Evolutionary conservation across 2,113 vertebrate genomes (phyloP).

Genomic region (Carollia perspicillata): DNA sequence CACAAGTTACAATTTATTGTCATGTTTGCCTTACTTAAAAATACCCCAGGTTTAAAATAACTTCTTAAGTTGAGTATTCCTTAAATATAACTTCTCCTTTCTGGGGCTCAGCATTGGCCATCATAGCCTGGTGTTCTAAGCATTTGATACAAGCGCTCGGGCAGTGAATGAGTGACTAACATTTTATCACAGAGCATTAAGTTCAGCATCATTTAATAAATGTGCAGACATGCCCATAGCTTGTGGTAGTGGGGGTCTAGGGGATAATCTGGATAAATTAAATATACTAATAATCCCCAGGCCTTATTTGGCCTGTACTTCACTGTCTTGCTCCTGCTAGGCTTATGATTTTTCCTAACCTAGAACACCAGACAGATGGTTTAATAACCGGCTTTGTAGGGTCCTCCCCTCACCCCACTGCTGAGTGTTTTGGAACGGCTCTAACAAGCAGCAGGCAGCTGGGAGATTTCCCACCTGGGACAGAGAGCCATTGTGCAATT

Average conservation of each 20-base stretch:
- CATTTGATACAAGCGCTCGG: neutral
- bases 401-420: neutral
- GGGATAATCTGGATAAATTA: neutral
- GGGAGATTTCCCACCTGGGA: neutral
- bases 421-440: neutral
- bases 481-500: neutral
- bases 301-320: neutral
- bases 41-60: neutral
- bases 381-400: neutral
- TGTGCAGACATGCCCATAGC: neutral
- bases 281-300: neutral
- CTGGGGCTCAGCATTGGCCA: neutral
- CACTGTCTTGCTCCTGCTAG: neutral
- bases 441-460: neutral
- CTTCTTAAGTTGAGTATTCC: slow-evolving; percentile 23
- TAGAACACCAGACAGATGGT: neutral
- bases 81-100: neutral
- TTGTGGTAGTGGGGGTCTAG: neutral
- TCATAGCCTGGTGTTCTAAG: neutral
- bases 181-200: neutral
- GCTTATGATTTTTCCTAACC: neutral
- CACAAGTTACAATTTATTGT: slow-evolving; percentile 11
- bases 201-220: neutral
- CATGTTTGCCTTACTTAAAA: neutral
- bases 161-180: neutral